A percentile compares a stretch with the other conserved stretches of the same genome.
Conservation (phyloP, 2,113 vertebrate species). For the Tetrao urogallus region DNA sequence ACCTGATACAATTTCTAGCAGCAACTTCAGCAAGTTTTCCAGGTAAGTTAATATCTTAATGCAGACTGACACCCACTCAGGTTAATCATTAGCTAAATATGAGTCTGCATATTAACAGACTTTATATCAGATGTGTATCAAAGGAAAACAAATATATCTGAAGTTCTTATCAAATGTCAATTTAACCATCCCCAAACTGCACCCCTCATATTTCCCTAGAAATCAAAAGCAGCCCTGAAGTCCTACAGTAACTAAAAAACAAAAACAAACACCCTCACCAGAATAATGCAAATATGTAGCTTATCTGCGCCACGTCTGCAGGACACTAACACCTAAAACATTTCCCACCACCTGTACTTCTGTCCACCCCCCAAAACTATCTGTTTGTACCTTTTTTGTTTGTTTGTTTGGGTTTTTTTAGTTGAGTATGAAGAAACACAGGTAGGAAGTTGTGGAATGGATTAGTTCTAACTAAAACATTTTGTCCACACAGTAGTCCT, state of each 20-base stretch:
- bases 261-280: neutral
- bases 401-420: neutral
- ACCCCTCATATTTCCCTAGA: neutral
- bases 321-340: neutral
- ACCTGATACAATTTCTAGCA: neutral
- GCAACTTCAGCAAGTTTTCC: neutral
- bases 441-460: neutral
- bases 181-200: neutral
- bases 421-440: neutral
- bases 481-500: neutral
- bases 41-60: neutral
- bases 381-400: too few species aligned
- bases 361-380: fast-evolving
- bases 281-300: fast-evolving
- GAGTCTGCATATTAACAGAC: neutral
- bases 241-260: neutral
- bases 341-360: neutral
- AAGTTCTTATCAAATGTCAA: neutral
- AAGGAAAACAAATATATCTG: neutral
- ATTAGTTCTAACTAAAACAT: neutral
- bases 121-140: neutral
- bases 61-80: neutral
- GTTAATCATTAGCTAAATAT: neutral
- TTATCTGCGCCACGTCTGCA: fast-evolving
- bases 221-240: neutral